Percentiles rank a stretch among this genome's conserved stretches.
Conservation (phyloP, 2,888 invertebrate genomes). For the Cephus runcator region DNA sequence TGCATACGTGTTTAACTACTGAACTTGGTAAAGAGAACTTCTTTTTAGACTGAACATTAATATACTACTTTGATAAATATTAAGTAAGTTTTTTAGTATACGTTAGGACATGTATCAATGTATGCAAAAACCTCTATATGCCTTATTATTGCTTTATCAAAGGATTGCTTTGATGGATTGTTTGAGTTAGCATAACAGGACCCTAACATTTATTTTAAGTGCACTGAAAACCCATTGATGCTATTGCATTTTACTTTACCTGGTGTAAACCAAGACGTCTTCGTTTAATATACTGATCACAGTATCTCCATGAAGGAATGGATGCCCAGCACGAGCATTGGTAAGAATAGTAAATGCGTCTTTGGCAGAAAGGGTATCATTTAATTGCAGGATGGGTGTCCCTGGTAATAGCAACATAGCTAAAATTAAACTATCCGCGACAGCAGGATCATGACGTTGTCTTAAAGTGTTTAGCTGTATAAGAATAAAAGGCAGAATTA, state of each 20-base stretch:
- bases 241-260: slow-evolving; percentile 67
- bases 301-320: slow-evolving; percentile 73
- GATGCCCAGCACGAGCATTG: slow-evolving; percentile 67
- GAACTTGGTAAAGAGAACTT: background rate
- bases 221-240: background rate
- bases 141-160: background rate
- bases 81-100: background rate
- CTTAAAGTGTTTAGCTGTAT: slow-evolving; percentile 49
- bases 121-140: background rate
- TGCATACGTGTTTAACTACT: background rate
- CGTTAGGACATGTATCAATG: background rate
- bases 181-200: background rate
- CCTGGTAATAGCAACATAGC: slow-evolving; percentile 84
- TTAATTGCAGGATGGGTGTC: slow-evolving; percentile 71
- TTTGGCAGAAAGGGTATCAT: slow-evolving; percentile 58
- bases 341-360: slow-evolving; percentile 61
- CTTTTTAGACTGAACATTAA: background rate
- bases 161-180: background rate
- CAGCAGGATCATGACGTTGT: slow-evolving; percentile 57
- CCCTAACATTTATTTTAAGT: background rate
- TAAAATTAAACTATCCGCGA: slow-evolving; percentile 70
- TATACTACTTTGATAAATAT: background rate
- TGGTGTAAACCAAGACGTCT: slow-evolving; percentile 74
- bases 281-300: slow-evolving; percentile 59
- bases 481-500: slow-evolving; percentile 3